Evolutionary conservation across 2,113 vertebrate species (phyloP).

Genomic region (Piaya cayana): DNA sequence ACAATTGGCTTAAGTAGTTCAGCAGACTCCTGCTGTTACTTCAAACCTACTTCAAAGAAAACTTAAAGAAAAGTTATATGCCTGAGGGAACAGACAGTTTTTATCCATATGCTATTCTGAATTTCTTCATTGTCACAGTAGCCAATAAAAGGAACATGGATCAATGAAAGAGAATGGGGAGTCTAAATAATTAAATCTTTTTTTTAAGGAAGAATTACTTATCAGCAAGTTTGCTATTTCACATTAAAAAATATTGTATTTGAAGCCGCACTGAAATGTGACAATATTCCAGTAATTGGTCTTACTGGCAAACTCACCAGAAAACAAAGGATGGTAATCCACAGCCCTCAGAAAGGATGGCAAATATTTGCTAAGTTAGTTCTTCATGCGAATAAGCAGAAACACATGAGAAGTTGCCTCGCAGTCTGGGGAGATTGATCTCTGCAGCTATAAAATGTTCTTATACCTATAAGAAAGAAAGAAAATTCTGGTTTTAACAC

Average conservation of each 20-base stretch:
- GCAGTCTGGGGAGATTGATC: accelerated
- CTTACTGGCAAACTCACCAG: not conserved
- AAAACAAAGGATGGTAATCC: not conserved
- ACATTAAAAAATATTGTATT: not conserved
- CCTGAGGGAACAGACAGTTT: not conserved
- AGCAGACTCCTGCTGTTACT: not conserved
- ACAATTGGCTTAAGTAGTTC: not conserved
- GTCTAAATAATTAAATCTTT: conserved; percentile 33
- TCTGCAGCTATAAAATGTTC: not conserved
- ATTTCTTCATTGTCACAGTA: not conserved
- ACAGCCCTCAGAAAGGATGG: not conserved
- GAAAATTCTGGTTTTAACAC: not conserved
- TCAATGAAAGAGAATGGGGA: not conserved
- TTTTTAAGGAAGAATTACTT: conserved; percentile 28
- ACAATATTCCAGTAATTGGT: not conserved
- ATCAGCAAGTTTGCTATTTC: conserved; percentile 17
- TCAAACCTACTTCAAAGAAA: conserved; percentile 10
- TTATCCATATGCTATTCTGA: not conserved
- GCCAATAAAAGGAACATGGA: not conserved
- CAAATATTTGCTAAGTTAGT: not conserved
- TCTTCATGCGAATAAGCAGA: not conserved
- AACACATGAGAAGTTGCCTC: not conserved
- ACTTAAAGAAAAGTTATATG: not conserved
- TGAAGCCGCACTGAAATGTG: not conserved
- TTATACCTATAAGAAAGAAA: not conserved